phyloP scores from a whole-genome alignment of 1,140 invertebrate species.

The Bradynema listronoti region DNA sequence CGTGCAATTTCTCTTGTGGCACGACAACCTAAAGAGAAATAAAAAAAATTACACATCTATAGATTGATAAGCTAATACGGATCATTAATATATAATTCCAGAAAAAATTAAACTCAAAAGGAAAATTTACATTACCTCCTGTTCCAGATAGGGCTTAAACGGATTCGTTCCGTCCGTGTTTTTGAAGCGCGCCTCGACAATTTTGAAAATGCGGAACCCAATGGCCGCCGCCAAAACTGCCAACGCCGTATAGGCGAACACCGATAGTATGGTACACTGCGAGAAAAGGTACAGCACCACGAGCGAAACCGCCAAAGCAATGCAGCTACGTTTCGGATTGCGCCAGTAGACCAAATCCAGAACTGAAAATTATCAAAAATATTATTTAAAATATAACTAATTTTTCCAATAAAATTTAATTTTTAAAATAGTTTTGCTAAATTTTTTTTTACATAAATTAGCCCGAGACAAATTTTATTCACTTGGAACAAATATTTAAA shows the following conservation, averaged over 20 bases:
- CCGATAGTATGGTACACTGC: conserved; percentile 38
- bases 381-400: conserved; percentile 22
- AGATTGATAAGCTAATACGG: too few species aligned
- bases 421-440: conserved; percentile 8
- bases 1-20: conserved; percentile 77
- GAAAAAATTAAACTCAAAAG: too few species aligned
- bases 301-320: conserved; percentile 27
- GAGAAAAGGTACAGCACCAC: conserved; percentile 38
- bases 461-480: conserved; percentile 5
- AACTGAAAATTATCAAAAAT: conserved; percentile 73
- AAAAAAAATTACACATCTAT: too few species aligned
- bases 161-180: conserved; percentile 93
- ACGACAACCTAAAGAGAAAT: conserved; percentile 64
- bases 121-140: conserved; percentile 62
- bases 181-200: conserved; percentile 85
- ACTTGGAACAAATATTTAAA: conserved; percentile 2
- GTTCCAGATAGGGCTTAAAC: conserved; percentile 76
- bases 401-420: conserved; percentile 13
- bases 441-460: conserved; percentile 12
- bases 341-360: conserved; percentile 71
- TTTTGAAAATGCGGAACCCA: conserved; percentile 89
- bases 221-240: conserved; percentile 74
- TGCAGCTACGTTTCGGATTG: conserved; percentile 48
- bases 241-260: conserved; percentile 81
- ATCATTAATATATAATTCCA: too few species aligned